Conservation (phyloP, 2,797 vertebrate species). For the Poeciliopsis paucimaculata region DNA sequence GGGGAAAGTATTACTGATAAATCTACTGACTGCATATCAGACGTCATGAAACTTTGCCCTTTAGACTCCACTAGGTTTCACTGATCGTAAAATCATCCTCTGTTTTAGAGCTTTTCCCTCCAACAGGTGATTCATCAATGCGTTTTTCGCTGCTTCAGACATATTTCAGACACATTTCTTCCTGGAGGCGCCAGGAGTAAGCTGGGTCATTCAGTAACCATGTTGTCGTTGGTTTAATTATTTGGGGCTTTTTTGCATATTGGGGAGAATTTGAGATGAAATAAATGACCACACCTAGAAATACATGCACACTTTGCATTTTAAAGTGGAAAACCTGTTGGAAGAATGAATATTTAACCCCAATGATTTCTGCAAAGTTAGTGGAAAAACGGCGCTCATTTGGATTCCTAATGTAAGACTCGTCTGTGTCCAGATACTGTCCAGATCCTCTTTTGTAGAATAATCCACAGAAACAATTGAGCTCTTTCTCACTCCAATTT, state of each 20-base stretch:
- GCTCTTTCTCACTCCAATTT: too few relatives aligned
- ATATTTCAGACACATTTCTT: not conserved
- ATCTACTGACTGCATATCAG: not conserved
- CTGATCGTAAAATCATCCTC: not conserved
- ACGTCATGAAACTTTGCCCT: not conserved
- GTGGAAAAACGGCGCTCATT: not conserved
- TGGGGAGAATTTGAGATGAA: not conserved
- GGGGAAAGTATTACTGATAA: not conserved
- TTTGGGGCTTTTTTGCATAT: not conserved
- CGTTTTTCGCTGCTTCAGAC: not conserved
- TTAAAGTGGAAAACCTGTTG: not conserved
- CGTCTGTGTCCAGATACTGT: too few relatives aligned
- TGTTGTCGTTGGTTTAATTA: not conserved
- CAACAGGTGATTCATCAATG: not conserved
- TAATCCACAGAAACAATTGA: too few relatives aligned
- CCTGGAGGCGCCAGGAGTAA: not conserved
- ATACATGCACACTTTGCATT: not conserved
- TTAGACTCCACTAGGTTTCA: slow-evolving; percentile 1
- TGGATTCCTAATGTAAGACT: not conserved
- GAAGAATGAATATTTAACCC: not conserved
- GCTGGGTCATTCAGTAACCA: not conserved
- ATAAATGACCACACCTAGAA: not conserved
- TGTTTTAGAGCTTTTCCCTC: not conserved
- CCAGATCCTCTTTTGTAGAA: too few relatives aligned
- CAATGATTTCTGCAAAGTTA: not conserved